These are phyloP conservation scores for Calephelis perditalis DNA, from an alignment of 2,888 invertebrate species.

Conservation along the genomic window DNA sequence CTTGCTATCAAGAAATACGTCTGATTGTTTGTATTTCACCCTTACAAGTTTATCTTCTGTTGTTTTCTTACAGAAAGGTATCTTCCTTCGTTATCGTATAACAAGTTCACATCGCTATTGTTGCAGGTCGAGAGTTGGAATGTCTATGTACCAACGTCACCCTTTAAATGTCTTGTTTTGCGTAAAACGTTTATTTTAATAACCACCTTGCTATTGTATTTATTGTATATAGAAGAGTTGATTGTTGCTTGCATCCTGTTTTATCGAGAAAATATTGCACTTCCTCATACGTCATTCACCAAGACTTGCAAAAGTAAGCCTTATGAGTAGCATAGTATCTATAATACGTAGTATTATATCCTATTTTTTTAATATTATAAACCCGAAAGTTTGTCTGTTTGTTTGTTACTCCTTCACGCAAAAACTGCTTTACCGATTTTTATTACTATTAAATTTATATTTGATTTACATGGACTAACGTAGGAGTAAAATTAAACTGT, in stretches of 20 bases:
- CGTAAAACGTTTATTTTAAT: conserved; percentile 5
- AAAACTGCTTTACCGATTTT: too few species aligned
- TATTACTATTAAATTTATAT: too few species aligned
- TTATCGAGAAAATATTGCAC: conserved; percentile 2
- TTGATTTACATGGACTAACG: too few species aligned
- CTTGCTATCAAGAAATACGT: too few species aligned
- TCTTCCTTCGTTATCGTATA: background rate
- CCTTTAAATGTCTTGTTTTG: background rate
- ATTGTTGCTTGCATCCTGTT: background rate
- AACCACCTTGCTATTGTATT: conserved; percentile 1
- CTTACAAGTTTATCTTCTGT: too few species aligned
- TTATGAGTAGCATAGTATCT: too few species aligned
- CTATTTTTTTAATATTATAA: too few species aligned
- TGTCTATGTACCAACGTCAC: conserved; percentile 5
- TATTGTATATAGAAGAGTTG: conserved; percentile 5
- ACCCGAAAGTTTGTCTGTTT: too few species aligned
- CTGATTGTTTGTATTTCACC: too few species aligned
- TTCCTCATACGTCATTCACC: conserved; percentile 4
- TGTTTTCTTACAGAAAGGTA: background rate
- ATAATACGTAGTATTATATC: too few species aligned
- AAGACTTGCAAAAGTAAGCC: background rate
- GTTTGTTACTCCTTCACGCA: too few species aligned
- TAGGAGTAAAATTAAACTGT: too few species aligned
- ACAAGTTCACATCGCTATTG: conserved; percentile 1
- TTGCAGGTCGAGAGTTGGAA: conserved; percentile 2